Percentiles rank a stretch among this genome's conserved stretches.
phyloP scores from a whole-genome alignment of 2,113 vertebrate species.

The Podiceps cristatus region DNA sequence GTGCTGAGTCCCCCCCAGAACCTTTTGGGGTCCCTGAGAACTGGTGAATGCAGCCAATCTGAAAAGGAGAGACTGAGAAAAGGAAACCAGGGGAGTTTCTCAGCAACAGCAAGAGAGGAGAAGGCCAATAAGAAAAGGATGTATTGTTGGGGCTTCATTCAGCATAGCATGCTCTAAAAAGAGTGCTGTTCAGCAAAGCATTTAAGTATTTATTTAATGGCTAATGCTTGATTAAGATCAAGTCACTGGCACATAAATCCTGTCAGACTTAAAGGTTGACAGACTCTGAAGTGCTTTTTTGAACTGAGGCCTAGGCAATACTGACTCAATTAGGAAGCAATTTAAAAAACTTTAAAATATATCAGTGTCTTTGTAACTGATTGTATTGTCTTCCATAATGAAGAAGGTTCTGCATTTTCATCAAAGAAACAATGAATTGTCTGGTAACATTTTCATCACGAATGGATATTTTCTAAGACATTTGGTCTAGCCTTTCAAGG shows the following conservation, averaged over 20 bases:
- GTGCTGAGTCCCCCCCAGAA: background rate
- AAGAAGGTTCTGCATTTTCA: background rate
- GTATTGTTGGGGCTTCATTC: background rate
- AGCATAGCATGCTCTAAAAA: background rate
- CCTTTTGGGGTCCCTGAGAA: background rate
- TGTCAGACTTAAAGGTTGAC: background rate
- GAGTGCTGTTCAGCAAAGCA: background rate
- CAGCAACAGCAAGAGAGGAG: background rate
- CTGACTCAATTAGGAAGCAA: background rate
- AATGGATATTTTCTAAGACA: background rate
- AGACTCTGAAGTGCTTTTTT: constrained; percentile 8
- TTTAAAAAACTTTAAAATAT: background rate
- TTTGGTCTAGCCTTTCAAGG: background rate
- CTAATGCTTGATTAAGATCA: constrained; percentile 25
- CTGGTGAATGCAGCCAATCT: background rate
- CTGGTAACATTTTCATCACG: background rate
- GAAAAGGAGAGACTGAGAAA: background rate
- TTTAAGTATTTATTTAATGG: constrained; percentile 12
- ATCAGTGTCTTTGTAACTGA: background rate
- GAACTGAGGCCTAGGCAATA: background rate
- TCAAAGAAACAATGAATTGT: background rate
- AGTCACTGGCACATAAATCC: background rate
- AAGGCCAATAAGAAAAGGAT: background rate
- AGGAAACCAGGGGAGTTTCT: background rate
- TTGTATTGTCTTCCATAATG: background rate